A percentile compares a stretch with the other conserved stretches of the same genome.
These are phyloP conservation scores for Crematogaster levior DNA, from an alignment of 2,888 invertebrate genomes.

Conservation along the genomic window DNA sequence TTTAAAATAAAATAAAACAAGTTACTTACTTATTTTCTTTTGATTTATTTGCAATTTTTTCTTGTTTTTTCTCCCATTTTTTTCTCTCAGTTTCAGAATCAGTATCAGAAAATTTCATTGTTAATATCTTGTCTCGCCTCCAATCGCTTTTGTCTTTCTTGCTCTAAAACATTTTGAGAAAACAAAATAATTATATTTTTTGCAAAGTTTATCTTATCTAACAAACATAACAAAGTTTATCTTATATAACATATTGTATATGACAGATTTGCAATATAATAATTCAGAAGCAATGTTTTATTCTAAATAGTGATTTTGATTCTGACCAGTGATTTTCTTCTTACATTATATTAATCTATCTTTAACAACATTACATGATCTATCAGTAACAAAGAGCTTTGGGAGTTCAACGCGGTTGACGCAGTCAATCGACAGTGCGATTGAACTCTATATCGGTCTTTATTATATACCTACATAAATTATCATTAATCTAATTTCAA, in stretches of 20 bases:
- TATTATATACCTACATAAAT: too few species aligned
- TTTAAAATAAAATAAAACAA: neutral
- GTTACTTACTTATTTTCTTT: constrained; percentile 44
- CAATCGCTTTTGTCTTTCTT: constrained; percentile 70
- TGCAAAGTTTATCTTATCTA: neutral
- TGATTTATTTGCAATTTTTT: constrained; percentile 33
- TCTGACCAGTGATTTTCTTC: too few species aligned
- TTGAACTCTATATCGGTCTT: too few species aligned
- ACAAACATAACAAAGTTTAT: neutral
- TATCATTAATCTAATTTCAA: too few species aligned
- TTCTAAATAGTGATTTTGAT: neutral
- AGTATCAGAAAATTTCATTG: constrained; percentile 77
- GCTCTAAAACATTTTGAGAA: constrained; percentile 43
- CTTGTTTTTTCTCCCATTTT: constrained; percentile 68
- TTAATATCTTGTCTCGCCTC: constrained; percentile 78
- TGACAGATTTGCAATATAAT: neutral
- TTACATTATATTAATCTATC: too few species aligned
- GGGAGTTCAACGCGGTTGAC: too few species aligned
- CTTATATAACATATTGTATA: neutral
- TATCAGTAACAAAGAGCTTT: too few species aligned
- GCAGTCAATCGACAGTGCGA: too few species aligned
- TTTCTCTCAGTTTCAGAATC: constrained; percentile 79
- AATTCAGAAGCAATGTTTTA: neutral
- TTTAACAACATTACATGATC: too few species aligned
- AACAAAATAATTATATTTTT: constrained; percentile 3